phyloP scores from a whole-genome alignment of 2,113 vertebrate species.

The Coptodon bakossiorum region DNA sequence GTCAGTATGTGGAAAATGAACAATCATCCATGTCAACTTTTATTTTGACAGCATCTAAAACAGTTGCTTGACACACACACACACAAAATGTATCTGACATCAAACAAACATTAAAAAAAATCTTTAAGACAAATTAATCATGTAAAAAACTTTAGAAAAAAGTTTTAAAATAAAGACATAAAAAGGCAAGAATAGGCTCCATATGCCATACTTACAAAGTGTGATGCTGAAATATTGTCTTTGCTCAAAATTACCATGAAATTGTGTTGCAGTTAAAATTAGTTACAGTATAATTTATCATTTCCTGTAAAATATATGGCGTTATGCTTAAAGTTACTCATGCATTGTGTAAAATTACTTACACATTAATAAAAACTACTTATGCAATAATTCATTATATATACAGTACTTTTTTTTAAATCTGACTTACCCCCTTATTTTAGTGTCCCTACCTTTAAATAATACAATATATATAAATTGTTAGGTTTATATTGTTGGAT shows the following conservation, averaged over 20 bases:
- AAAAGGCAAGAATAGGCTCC: neutral
- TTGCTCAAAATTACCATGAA: neutral
- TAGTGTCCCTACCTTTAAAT: neutral
- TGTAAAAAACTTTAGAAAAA: neutral
- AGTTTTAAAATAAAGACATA: neutral
- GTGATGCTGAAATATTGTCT: neutral
- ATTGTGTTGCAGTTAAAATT: neutral
- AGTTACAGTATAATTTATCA: neutral
- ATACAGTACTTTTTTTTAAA: neutral
- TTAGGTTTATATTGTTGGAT: no score
- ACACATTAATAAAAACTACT: neutral
- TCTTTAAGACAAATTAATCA: neutral
- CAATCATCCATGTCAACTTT: neutral
- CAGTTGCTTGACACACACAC: neutral
- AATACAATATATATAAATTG: neutral
- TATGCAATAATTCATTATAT: neutral
- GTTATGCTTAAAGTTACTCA: neutral
- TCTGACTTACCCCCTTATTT: neutral
- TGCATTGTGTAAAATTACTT: neutral
- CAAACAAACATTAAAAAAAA: neutral
- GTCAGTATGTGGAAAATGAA: neutral
- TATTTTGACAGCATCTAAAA: neutral
- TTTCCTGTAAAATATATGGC: neutral
- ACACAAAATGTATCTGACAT: neutral
- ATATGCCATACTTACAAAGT: neutral